Evolutionary conservation across 2,797 vertebrate genomes (phyloP).

Genomic region (Ctenopoma multispine): DNA sequence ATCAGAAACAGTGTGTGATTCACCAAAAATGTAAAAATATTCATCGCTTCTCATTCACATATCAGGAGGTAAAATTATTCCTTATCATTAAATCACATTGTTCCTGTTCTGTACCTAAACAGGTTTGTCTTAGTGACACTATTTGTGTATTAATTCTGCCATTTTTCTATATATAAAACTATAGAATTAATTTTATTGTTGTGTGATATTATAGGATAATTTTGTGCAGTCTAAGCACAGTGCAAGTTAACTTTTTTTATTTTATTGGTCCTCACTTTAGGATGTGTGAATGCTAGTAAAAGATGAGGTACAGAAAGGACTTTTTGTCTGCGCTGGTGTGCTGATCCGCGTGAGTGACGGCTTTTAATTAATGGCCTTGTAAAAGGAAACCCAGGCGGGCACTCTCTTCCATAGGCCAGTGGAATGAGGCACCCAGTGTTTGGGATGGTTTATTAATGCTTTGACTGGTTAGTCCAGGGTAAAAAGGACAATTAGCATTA

Average conservation of each 20-base stretch:
- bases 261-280: neutral
- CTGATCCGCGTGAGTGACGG: conserved; percentile 78
- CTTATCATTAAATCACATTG: neutral
- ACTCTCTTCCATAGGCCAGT: conserved; percentile 64
- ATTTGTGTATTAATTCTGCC: neutral
- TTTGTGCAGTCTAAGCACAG: neutral
- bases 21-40: neutral
- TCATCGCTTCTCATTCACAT: conserved; percentile 10
- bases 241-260: neutral
- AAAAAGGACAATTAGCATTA: conserved; percentile 89
- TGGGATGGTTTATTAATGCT: conserved; percentile 86
- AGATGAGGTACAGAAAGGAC: neutral
- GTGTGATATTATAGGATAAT: neutral
- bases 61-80: neutral
- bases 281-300: neutral
- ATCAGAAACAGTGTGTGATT: conserved; percentile 2
- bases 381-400: conserved; percentile 79
- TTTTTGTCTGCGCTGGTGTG: conserved; percentile 54
- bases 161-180: neutral
- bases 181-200: conserved; percentile 20
- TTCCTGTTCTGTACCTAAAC: neutral
- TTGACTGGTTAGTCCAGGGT: conserved; percentile 83
- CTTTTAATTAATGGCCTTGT: conserved; percentile 83
- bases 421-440: conserved; percentile 80
- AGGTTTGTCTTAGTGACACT: neutral